Evolutionary conservation across 2,113 vertebrate species (phyloP), one percentile per base, ranked within the genome.

Genomic region (Oncorhynchus clarkii): DNA sequence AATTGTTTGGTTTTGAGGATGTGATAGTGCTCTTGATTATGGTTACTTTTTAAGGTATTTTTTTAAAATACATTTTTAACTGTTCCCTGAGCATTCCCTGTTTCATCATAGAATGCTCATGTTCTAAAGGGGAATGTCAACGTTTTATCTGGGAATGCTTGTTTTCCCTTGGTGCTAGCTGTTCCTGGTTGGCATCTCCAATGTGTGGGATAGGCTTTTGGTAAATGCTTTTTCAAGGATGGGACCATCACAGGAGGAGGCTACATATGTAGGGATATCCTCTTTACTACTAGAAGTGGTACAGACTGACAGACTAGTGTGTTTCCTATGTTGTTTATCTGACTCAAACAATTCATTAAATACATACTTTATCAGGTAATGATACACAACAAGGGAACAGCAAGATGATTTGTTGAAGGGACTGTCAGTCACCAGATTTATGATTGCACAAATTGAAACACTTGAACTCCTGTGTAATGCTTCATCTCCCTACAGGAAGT

Each of bases 381-480:
- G 3, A 57, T 18, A 18, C 51, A 57, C 3, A 18, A 18, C 54
- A 20, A 20, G 13, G 4, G 54, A 57, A 57, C 3, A 20, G 16
- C 54, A 57, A 20, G 4, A 57, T 57, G 5, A 16, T 57, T 57
- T 20, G 4, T 57, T 57, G 54, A 18, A 20, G 3, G 16, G 13
- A 59, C 75, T 0, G n/a, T 82, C 62, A 65, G 73, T 70, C 71
- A 73, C 39, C 0, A 9, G 64, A 66, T 45, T 72, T 71, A 84
- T 83, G 51, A 84, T 84, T 84, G 12, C 82, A 73, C 29, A 9
- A 39, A 2, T 75, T 77, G 20, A 0, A 5, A 27, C 74, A 57
- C 27, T 75, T 11, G 24, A 70, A 67, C 72, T 74, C 75, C 8
- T 39, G 34, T 39, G 34, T 39, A 39, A 62, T 34, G 22, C 71